These are phyloP conservation scores for Mesorhabditis belari DNA, from an alignment of 2,888 invertebrate genomes.

Conservation along the genomic window DNA sequence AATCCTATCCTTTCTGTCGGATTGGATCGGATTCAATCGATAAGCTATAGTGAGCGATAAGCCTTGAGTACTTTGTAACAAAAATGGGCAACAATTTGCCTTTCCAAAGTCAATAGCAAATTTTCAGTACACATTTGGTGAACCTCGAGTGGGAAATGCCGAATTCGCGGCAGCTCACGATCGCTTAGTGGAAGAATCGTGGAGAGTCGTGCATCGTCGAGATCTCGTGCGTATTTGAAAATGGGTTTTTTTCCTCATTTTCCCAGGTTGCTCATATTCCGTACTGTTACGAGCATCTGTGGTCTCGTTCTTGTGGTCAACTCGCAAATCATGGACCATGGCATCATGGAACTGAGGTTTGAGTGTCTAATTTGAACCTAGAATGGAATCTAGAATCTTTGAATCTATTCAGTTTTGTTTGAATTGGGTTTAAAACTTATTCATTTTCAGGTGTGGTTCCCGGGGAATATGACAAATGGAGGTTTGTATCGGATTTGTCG, in stretches of 20 bases:
- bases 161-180: constrained; percentile 42
- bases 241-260: not conserved
- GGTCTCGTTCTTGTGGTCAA: constrained; percentile 17
- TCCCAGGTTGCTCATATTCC: constrained; percentile 43
- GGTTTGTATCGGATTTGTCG: constrained; percentile 32
- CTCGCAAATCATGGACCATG: constrained; percentile 46
- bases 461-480: constrained; percentile 30
- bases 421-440: too few relatives aligned
- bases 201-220: constrained; percentile 35
- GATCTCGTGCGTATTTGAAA: constrained; percentile 25
- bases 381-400: too few relatives aligned
- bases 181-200: constrained; percentile 27
- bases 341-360: constrained; percentile 45
- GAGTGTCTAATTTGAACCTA: not conserved
- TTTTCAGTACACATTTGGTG: constrained; percentile 40
- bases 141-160: constrained; percentile 47
- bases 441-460: constrained; percentile 41
- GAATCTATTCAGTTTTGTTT: too few relatives aligned
- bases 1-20: too few relatives aligned
- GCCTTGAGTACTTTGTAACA: too few relatives aligned
- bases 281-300: constrained; percentile 26
- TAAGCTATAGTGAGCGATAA: too few relatives aligned
- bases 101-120: too few relatives aligned
- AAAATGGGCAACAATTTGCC: too few relatives aligned
- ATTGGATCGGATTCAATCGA: too few relatives aligned